Conservation (phyloP, 2,888 invertebrate species). For the Drosophila pegasa region DNA sequence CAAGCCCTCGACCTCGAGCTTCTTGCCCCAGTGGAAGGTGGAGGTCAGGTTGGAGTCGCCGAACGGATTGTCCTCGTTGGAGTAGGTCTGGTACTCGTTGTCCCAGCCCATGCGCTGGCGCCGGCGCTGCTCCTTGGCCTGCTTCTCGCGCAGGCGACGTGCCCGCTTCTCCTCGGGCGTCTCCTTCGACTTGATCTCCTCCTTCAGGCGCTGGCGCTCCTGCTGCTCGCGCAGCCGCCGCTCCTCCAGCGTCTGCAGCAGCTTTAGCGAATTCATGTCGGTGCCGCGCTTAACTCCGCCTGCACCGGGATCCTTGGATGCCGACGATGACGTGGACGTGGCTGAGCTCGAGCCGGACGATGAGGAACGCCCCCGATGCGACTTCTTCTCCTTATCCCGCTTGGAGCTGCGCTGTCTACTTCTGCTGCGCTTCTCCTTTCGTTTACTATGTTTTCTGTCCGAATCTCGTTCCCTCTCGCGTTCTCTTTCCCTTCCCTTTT, state of each 20-base stretch:
- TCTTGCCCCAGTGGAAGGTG: constrained; percentile 98
- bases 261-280: constrained; percentile 84
- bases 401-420: constrained; percentile 24
- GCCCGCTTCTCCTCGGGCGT: constrained; percentile 97
- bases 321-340: constrained; percentile 15
- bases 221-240: constrained; percentile 89
- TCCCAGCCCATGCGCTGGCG: constrained; percentile 99
- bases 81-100: constrained; percentile 97
- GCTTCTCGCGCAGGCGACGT: constrained; percentile 94
- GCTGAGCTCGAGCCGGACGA: constrained; percentile 20
- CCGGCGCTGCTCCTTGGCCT: constrained; percentile 93
- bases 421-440: constrained; percentile 22
- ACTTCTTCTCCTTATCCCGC: constrained; percentile 17
- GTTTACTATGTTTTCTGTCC: constrained; percentile 16
- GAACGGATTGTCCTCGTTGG: constrained; percentile 99
- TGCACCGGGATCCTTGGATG: constrained; percentile 1
- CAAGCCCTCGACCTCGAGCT: constrained; percentile 96
- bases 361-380: constrained; percentile 26
- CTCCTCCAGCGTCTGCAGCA: constrained; percentile 90
- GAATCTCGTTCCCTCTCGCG: not conserved
- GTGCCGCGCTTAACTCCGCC: constrained; percentile 19
- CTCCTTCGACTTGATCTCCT: constrained; percentile 93
- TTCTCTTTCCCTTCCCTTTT: constrained; percentile 17
- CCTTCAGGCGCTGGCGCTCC: constrained; percentile 89
- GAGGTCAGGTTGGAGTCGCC: constrained; percentile 98